Evolutionary conservation across 2,797 vertebrate genomes (phyloP), one percentile per base, ranked within the genome.

Genomic region (Sebastolobus alascanus): DNA sequence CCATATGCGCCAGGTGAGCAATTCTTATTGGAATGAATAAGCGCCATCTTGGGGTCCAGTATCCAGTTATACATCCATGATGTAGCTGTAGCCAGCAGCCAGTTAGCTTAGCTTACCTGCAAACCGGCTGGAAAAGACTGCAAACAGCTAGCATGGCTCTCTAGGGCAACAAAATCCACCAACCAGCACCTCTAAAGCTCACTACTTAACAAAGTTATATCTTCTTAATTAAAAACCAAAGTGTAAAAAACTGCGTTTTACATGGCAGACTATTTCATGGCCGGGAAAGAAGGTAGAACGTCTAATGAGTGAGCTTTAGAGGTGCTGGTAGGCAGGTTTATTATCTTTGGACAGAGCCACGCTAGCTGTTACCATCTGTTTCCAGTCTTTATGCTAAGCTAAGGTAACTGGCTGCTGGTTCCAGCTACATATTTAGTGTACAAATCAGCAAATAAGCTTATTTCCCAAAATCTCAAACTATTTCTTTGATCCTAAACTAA

Each of bases 401-500:
- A 84, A 68, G 56, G 52, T 43, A 77, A 71, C 54, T 3, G 1
- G 22, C 74, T 54, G 13, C 61, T 75, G 16, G 52, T 37, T 64
- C 31, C 31, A 43, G 46, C 46, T 65, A n/a, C 29, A 61, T 18
- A 7, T 65, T 56, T n/a, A 14, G 38, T 50, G 5, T 25, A 31
- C 46, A 64, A 27, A 64, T 59, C 29, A 56, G 55, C 54, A 68
- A 68, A 75, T 33, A 27, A 43, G 27, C 20, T 7, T 6, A 59
- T 61, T 68, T 56, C 31, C 52, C 22, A 43, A 73, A 56, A 82
- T 60, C 56, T 54, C 22, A 61, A 80, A 18, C 40, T 43, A 46
- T 68, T 67, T 61, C n/a, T 77, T 76, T 73, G 60, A 86, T 72
- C 58, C 50, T 18, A 22, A 54, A 63, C 50, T 37, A 58, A 59